Base-by-base conservation (phyloP, 1,140 invertebrate genomes). In the Gonatopus flavifemur region DNA sequence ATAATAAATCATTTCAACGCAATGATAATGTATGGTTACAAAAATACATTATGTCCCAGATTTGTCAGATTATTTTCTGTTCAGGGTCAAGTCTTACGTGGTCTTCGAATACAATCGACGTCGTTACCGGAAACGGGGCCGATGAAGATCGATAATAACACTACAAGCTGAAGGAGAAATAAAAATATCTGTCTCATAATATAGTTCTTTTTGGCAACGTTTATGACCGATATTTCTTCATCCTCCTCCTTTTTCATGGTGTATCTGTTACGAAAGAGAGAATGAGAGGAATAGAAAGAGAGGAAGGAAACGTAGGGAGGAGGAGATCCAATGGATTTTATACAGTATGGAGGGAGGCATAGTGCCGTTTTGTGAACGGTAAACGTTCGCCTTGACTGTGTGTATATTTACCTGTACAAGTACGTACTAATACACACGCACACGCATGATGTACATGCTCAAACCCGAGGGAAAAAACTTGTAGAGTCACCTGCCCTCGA, bases 111-210 rank as follows among this genome's bases (percentile, higher is more conserved):
- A 35, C 43, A 48, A 52, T 48, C 38, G 37, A 21, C 31, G 31
- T 21, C 38, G 31, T 38, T 48, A 48, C 40, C n/a, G n/a, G n/a
- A n/a, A 12, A 24, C 13, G 16, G 9, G 18, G n/a, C 16, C 28
- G 30, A 47, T 25, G 8, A 44, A 41, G 41, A 60, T 47, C 38
- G 22, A 53, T 36, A n/a, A n/a, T n/a, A 28, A 57, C 20, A n/a
- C 31, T 50, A 48, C 22, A 7, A 9, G 24, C 22, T 16, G 15
- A 15, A 30, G 25, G 19, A n/a, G n/a, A n/a, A n/a, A n/a, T n/a
- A n/a, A n/a, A n/a, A n/a, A n/a, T n/a, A n/a, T n/a, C n/a, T n/a
- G n/a, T n/a, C n/a, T n/a, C n/a, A n/a, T n/a, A n/a, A n/a, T n/a
- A n/a, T n/a, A n/a, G n/a, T n/a, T n/a, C n/a, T n/a, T n/a, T n/a